Percentiles rank a stretch among this genome's conserved stretches.
These are phyloP conservation scores for Drosophila melanogaster DNA, from an alignment of 1,140 invertebrate genomes.

Conservation along the genomic window DNA sequence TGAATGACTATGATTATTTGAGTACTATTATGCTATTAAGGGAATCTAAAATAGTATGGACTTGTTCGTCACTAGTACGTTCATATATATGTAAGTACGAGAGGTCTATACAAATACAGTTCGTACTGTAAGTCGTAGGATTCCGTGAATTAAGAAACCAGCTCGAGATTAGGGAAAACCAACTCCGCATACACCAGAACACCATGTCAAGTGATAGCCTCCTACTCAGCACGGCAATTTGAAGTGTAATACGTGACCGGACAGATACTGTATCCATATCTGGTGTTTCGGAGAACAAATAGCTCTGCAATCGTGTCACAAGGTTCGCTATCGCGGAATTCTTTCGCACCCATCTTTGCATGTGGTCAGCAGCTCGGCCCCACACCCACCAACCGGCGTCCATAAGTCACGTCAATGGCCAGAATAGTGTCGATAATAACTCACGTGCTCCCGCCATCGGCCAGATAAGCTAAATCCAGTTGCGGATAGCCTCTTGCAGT, in stretches of 20 bases:
- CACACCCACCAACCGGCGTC: constrained; percentile 5
- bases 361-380: constrained; percentile 23
- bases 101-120: no score
- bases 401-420: constrained; percentile 36
- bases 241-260: constrained; percentile 30
- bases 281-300: constrained; percentile 34
- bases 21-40: no score
- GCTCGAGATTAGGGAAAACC: not conserved
- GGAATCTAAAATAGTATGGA: no score
- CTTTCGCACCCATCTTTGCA: constrained; percentile 22
- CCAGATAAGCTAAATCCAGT: constrained; percentile 58
- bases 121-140: no score
- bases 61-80: no score
- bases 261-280: constrained; percentile 30
- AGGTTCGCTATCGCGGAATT: constrained; percentile 48
- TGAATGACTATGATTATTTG: not conserved
- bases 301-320: constrained; percentile 44
- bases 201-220: constrained; percentile 3
- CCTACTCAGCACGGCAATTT: constrained; percentile 6
- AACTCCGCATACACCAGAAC: not conserved
- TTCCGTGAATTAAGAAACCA: not conserved
- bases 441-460: constrained; percentile 48
- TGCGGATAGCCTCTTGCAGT: constrained; percentile 46
- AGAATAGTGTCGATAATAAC: constrained; percentile 24
- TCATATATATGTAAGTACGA: no score